Conservation (phyloP, 2,113 vertebrate species). For the Ictalurus punctatus region DNA sequence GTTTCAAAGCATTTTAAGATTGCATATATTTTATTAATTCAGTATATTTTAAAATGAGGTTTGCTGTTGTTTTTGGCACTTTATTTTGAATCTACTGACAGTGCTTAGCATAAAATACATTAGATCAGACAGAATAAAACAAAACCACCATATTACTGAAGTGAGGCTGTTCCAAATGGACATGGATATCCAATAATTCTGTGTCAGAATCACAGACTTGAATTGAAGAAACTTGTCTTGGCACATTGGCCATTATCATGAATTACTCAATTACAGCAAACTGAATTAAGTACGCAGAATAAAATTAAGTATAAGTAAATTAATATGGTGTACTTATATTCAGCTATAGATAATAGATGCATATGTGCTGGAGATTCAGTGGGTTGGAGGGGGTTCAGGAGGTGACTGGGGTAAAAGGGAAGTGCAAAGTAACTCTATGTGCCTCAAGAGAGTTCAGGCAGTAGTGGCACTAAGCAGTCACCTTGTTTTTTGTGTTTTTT, state of each 20-base stretch:
- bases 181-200: background rate
- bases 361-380: background rate
- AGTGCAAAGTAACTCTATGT: conserved; percentile 3
- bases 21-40: background rate
- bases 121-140: background rate
- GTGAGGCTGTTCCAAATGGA: no score
- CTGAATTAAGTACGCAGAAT: background rate
- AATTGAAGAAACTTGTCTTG: background rate
- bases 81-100: no score
- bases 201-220: background rate
- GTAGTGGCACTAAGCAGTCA: background rate
- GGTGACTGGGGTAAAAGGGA: conserved; percentile 50
- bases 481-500: background rate
- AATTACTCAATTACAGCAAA: background rate
- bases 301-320: background rate
- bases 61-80: no score
- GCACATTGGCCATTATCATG: background rate
- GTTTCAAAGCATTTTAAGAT: background rate
- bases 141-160: background rate
- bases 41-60: no score
- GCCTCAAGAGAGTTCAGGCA: background rate
- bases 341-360: background rate
- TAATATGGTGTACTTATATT: background rate
- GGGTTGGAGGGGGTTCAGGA: background rate
- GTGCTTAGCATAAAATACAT: background rate